Base-by-base conservation (phyloP, 2,797 vertebrate genomes). In the Phrynocephalus guinanensis region DNA sequence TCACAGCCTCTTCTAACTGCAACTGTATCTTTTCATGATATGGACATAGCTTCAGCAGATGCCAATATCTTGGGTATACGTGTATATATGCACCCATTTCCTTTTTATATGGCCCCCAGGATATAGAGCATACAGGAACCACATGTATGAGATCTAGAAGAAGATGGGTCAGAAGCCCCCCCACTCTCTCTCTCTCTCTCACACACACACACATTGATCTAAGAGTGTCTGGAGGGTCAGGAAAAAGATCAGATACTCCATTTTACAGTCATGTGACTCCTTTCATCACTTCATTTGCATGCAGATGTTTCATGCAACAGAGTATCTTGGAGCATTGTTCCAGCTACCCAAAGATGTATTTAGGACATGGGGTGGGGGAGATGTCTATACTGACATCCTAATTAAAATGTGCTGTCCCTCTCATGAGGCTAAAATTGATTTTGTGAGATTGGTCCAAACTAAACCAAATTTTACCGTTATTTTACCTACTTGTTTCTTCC, bases 11-110 rank as follows among this genome's bases (percentile, higher is more conserved):
- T 50, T 77, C 33, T 44, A 60, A 71, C 52, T 68, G 26, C 75
- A 71, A 60, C 71, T 44, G 67, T 70, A n/a, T 84, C 50, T 71
- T 79, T 83, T 83, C 50, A 60, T 70, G 72, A 71, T 83, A 48
- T 71, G 82, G 50, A 70, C 67, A 52, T 63, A 48, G 38, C 79
- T 72, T 84, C 87, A 63, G 30, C 20, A 38, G 33, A 71, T 79
- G 76, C 30, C 24, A 38, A 52, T 66, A 56, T 20, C 52, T 50
- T 48, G 56, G 26, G 48, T 82, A 56, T 15, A 77, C 30, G 22
- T 48, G 28, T 44, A 82, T 50, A 70, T 22, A 85, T n/a, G 16
- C 5, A 78, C 20, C 18, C 38, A 85, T 78, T 50, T 15, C 10
- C 33, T 9, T 44, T 67, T 77, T 22, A 75, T 75, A 38, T n/a